phyloP scores from a whole-genome alignment of 2,888 invertebrate genomes.

The Euphydryas editha region DNA sequence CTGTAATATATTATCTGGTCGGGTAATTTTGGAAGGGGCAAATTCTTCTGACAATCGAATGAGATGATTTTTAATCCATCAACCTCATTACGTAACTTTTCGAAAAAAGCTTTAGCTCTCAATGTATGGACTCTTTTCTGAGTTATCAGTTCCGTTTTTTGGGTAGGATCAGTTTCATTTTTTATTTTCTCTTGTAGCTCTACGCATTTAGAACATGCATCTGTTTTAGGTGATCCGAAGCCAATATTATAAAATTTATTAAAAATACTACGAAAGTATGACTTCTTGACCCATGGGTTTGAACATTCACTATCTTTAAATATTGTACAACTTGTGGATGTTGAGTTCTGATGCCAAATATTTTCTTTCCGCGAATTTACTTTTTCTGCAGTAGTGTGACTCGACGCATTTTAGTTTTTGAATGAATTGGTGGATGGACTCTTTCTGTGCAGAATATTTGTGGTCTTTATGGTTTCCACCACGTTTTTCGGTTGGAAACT shows the following conservation, averaged over 20 bases:
- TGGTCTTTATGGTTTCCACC: conserved; percentile 23
- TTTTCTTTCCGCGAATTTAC: conserved; percentile 29
- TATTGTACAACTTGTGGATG: conserved; percentile 38
- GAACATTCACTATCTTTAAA: conserved; percentile 36
- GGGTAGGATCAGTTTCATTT: conserved; percentile 30
- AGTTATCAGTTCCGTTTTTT: conserved; percentile 34
- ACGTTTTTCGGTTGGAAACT: neutral
- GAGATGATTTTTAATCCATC: conserved; percentile 25
- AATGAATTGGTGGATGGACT: conserved; percentile 46
- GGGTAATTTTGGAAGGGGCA: conserved; percentile 29
- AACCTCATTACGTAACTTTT: conserved; percentile 15
- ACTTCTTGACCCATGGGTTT: conserved; percentile 31
- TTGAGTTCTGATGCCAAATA: conserved; percentile 41
- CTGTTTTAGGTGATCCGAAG: conserved; percentile 42
- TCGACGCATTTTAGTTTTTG: conserved; percentile 41
- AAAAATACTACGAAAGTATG: conserved; percentile 44
- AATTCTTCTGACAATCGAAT: no score
- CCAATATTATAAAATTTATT: conserved; percentile 43
- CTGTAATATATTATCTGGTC: conserved; percentile 24
- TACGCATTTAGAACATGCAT: conserved; percentile 43
- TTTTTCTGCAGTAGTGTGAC: conserved; percentile 43
- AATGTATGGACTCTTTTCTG: conserved; percentile 38
- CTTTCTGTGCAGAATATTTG: conserved; percentile 38
- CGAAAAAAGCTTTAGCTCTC: conserved; percentile 28
- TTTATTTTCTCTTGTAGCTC: conserved; percentile 42